Conservation (phyloP, 2,888 invertebrate genomes). For the Anoncus sp. region DNA sequence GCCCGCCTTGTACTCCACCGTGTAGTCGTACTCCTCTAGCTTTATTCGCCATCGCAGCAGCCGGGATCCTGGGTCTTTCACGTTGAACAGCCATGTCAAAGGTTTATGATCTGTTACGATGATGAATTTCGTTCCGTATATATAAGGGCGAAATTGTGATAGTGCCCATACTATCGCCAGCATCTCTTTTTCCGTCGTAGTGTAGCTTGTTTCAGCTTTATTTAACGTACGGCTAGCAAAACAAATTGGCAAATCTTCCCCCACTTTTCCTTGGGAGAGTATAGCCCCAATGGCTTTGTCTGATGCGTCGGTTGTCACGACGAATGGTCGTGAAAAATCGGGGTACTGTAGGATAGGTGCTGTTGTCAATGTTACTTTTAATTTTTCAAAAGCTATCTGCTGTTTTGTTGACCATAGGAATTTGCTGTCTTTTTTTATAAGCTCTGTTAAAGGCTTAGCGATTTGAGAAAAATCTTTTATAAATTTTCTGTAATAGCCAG, state of each 20-base stretch:
- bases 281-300: constrained; percentile 72
- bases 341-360: constrained; percentile 69
- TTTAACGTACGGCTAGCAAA: too few species aligned
- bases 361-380: constrained; percentile 49
- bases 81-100: too few species aligned
- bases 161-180: constrained; percentile 73
- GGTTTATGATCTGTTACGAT: constrained; percentile 48
- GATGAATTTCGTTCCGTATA: constrained; percentile 72
- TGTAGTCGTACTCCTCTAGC: constrained; percentile 11
- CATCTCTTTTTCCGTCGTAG: too few species aligned
- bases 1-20: constrained; percentile 24
- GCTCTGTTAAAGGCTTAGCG: constrained; percentile 67
- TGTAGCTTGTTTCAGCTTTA: constrained; percentile 71
- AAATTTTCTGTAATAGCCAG: too few species aligned
- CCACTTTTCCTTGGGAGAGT: too few species aligned
- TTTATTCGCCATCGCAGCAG: constrained; percentile 13
- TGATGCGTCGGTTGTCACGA: constrained; percentile 74
- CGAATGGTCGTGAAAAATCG: constrained; percentile 72
- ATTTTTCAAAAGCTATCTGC: constrained; percentile 51
- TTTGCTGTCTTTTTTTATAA: constrained; percentile 63
- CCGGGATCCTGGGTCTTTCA: too few species aligned
- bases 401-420: constrained; percentile 58
- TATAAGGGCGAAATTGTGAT: constrained; percentile 73
- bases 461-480: too few species aligned
- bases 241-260: too few species aligned